A percentile compares a stretch with the other conserved stretches of the same genome.
phyloP scores from a whole-genome alignment of 2,888 invertebrate species.

The Agrotis segetum region DNA sequence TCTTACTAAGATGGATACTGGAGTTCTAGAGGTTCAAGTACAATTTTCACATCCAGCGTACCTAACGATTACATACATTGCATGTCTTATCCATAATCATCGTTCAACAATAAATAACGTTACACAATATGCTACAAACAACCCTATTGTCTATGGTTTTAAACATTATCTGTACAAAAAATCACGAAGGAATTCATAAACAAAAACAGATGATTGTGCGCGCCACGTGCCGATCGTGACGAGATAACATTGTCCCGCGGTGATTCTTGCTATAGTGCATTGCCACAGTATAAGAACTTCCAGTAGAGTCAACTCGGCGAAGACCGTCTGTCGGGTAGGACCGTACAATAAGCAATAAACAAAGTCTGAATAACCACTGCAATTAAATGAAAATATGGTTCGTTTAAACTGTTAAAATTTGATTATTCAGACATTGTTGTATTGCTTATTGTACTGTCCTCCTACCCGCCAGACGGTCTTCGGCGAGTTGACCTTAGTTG shows the following conservation, averaged over 20 bases:
- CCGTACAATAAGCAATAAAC: too few relatives aligned
- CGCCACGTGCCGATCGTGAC: slow-evolving; percentile 84
- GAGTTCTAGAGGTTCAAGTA: too few relatives aligned
- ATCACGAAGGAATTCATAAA: slow-evolving; percentile 71
- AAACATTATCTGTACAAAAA: slow-evolving; percentile 49
- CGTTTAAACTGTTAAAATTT: too few relatives aligned
- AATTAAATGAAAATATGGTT: too few relatives aligned
- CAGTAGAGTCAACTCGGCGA: too few relatives aligned
- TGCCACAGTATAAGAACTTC: slow-evolving; percentile 13
- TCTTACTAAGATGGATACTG: too few relatives aligned
- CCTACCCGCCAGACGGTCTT: too few relatives aligned
- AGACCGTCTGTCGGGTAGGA: too few relatives aligned
- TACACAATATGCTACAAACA: slow-evolving; percentile 29
- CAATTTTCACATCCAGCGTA: neutral
- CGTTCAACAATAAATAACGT: slow-evolving; percentile 18
- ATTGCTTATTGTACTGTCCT: too few relatives aligned
- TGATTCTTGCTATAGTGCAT: slow-evolving; percentile 51
- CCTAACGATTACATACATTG: neutral
- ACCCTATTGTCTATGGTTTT: slow-evolving; percentile 43
- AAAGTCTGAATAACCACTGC: too few relatives aligned
- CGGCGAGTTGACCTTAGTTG: too few relatives aligned
- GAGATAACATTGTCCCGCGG: slow-evolving; percentile 82
- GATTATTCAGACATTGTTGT: too few relatives aligned
- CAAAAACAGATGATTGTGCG: slow-evolving; percentile 75
- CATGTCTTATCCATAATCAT: neutral